Base-by-base conservation (phyloP, 1,140 invertebrate species). In the Arion vulgaris region DNA sequence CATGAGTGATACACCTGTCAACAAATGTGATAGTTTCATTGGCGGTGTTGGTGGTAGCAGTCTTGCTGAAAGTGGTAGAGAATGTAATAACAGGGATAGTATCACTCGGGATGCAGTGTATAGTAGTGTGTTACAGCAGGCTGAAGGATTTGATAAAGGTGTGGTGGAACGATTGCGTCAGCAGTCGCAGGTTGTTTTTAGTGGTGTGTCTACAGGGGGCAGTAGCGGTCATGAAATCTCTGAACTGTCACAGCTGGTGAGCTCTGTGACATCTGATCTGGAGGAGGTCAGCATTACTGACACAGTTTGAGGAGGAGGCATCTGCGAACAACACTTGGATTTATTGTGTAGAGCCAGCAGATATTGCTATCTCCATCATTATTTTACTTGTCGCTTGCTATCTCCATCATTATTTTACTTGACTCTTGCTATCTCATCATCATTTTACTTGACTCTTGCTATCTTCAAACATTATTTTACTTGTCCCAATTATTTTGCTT, bases 241-340 rank as follows among this genome's bases (percentile, higher is more conserved):
- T 34, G 41, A 5, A 45, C 2, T 76, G 19, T 51, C 49, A 7
- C 41, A 28, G 1, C n/a, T 1, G 11, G 2, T 51, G 1, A 51
- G 28, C 32, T 76, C 49, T 5, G 28, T 53, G 23, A 9, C 32
- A 2, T n/a, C 36, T 72, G 71, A 72, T 9, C 71, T 72, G 36
- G 71, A 72, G 23, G 71, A 72, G 71, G 26, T 72, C 38, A 72
- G 5, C 36, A 41, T 72, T 1, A 19, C 71, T 41, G 71, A 72
- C 0, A 26, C 38, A 71, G 68, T 5, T 71, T 1, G 15, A 34
- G 17, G 1, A 68, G 39, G 36, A 23, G n/a, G n/a, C n/a, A n/a
- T n/a, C n/a, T 15, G 15, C n/a, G n/a, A n/a, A n/a, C n/a, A n/a
- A n/a, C n/a, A n/a, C n/a, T n/a, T n/a, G n/a, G n/a, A n/a, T n/a